Conservation (phyloP, 2,113 vertebrate species). For the Seriola aureovittata region DNA sequence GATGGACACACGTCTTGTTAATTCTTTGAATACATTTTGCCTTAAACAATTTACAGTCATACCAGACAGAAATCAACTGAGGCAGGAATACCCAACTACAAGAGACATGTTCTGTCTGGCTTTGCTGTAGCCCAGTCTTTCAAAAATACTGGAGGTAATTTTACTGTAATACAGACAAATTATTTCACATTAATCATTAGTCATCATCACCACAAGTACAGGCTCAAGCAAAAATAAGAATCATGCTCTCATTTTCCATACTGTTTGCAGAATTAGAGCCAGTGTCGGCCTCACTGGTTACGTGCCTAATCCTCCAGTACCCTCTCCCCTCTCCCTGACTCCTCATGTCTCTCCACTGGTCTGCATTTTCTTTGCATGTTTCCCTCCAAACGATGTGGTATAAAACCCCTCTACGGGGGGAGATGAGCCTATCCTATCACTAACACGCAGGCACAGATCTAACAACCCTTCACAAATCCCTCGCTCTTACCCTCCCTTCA, state of each 20-base stretch:
- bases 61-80: neutral
- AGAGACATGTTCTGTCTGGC: conserved; percentile 16
- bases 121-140: conserved; percentile 18
- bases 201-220: conserved; percentile 46
- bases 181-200: conserved; percentile 32
- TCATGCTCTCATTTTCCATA: conserved; percentile 55
- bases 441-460: conserved; percentile 35
- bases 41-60: neutral
- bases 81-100: neutral
- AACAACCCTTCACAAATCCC: conserved; percentile 39
- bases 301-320: conserved; percentile 44
- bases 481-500: neutral
- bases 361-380: conserved; percentile 31
- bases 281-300: conserved; percentile 28
- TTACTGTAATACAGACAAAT: conserved; percentile 12
- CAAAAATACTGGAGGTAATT: conserved; percentile 5
- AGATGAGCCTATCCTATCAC: conserved; percentile 20
- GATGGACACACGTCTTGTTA: neutral
- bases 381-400: conserved; percentile 28
- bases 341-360: conserved; percentile 18
- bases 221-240: conserved; percentile 24
- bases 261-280: conserved; percentile 43
- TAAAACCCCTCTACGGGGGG: neutral
- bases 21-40: neutral
- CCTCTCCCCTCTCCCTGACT: conserved; percentile 22